Percentiles rank a stretch among this genome's conserved stretches.
Conservation (phyloP, 1,140 invertebrate species). For the Anastrepha obliqua region DNA sequence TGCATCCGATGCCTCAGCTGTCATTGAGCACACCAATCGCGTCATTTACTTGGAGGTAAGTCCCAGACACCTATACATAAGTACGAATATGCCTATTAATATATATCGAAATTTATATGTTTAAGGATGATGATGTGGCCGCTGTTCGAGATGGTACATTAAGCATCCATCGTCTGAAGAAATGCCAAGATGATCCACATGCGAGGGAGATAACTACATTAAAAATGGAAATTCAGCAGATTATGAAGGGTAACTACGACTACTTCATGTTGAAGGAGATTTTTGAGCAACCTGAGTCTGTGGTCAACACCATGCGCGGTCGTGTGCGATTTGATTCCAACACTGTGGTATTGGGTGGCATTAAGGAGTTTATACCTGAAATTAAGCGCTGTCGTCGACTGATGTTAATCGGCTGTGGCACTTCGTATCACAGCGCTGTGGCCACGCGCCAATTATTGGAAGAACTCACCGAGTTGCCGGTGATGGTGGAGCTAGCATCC, state of each 20-base stretch:
- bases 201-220: slow-evolving; percentile 96
- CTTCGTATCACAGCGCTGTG: slow-evolving; percentile 98
- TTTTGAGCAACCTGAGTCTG: slow-evolving; percentile 99
- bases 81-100: neutral
- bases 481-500: slow-evolving; percentile 98
- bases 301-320: slow-evolving; percentile 99
- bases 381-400: slow-evolving; percentile 96
- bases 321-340: slow-evolving; percentile 96
- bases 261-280: slow-evolving; percentile 99
- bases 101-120: neutral
- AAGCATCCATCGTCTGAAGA: slow-evolving; percentile 93
- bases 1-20: slow-evolving; percentile 98
- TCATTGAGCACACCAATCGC: slow-evolving; percentile 99
- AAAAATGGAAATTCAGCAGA: slow-evolving; percentile 99
- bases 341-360: slow-evolving; percentile 79
- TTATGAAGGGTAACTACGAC: slow-evolving; percentile 99
- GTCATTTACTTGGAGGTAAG: slow-evolving; percentile 91
- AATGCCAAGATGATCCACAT: slow-evolving; percentile 88
- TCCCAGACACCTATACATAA: slow-evolving; percentile 59
- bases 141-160: slow-evolving; percentile 92
- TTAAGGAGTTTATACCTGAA: slow-evolving; percentile 96
- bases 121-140: slow-evolving; percentile 89
- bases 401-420: slow-evolving; percentile 99
- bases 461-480: slow-evolving; percentile 98
- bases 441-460: slow-evolving; percentile 97